Conservation (phyloP, 2,113 vertebrate species). For the Otolemur garnettii region DNA sequence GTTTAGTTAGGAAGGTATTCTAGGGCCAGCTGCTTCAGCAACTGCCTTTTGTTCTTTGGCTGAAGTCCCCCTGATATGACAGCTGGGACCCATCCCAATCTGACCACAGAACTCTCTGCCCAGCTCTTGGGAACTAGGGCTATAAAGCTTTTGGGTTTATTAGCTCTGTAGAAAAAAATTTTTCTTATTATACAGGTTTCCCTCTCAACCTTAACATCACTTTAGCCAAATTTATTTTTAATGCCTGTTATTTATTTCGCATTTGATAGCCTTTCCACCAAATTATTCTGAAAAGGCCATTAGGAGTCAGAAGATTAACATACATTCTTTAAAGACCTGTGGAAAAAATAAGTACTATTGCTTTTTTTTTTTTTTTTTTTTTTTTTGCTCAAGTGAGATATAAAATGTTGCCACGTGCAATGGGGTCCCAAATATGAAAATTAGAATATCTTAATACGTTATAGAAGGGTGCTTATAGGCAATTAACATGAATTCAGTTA, state of each 20-base stretch:
- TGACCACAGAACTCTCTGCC: not conserved
- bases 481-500: not conserved
- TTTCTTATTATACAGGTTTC: not conserved
- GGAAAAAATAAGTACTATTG: not conserved
- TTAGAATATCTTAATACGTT: not conserved
- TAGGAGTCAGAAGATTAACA: not conserved
- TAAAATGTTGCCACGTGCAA: not conserved
- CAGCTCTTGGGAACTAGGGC: not conserved
- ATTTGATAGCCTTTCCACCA: slow-evolving; percentile 28
- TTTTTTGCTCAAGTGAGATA: not conserved
- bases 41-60: not conserved
- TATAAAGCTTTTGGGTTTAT: not conserved
- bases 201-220: not conserved
- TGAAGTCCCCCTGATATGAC: not conserved
- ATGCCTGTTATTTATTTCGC: not conserved
- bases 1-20: not conserved
- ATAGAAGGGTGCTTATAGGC: not conserved
- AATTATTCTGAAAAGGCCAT: slow-evolving; percentile 30
- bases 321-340: not conserved
- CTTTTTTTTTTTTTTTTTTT: not conserved
- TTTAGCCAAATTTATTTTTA: slow-evolving; percentile 12
- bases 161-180: not conserved
- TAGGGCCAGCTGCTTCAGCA: not conserved
- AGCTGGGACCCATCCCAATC: not conserved
- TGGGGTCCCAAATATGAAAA: not conserved